These are phyloP conservation scores for Sarcophaga bullata DNA, from an alignment of 1,140 invertebrate species.

Conservation along the genomic window DNA sequence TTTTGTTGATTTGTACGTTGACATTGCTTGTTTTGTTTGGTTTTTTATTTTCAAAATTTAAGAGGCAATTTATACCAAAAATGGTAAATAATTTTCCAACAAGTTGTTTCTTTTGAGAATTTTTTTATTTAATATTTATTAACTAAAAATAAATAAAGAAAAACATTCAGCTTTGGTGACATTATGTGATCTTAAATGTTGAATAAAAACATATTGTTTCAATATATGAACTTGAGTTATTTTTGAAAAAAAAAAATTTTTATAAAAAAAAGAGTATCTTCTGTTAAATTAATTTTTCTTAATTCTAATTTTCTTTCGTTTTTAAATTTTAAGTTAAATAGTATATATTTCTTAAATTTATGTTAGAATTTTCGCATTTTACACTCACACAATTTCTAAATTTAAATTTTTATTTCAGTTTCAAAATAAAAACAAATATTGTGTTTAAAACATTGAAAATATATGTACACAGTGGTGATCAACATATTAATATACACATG, in stretches of 20 bases:
- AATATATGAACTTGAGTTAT: background rate
- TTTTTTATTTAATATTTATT: constrained; percentile 6
- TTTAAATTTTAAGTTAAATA: background rate
- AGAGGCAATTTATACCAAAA: background rate
- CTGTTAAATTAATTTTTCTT: background rate
- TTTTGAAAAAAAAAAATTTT: background rate
- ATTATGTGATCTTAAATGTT: background rate
- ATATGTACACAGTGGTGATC: background rate
- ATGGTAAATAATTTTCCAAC: constrained; percentile 14
- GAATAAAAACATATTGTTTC: background rate
- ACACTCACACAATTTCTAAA: constrained; percentile 14
- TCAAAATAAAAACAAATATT: background rate
- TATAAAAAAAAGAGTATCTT: background rate
- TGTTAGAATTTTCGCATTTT: background rate
- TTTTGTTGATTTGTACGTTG: background rate
- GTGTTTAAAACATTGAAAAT: constrained; percentile 10
- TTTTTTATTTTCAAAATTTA: background rate
- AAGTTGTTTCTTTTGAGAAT: background rate
- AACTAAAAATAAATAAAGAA: background rate
- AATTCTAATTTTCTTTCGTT: background rate
- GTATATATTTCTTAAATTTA: background rate
- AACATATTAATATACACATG: too few species aligned
- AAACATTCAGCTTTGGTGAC: background rate
- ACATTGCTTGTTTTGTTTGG: background rate
- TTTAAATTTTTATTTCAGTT: background rate